A percentile compares a stretch with the other conserved stretches of the same genome.
phyloP scores from a whole-genome alignment of 1,140 invertebrate species.

The Marisa cornuarietis region DNA sequence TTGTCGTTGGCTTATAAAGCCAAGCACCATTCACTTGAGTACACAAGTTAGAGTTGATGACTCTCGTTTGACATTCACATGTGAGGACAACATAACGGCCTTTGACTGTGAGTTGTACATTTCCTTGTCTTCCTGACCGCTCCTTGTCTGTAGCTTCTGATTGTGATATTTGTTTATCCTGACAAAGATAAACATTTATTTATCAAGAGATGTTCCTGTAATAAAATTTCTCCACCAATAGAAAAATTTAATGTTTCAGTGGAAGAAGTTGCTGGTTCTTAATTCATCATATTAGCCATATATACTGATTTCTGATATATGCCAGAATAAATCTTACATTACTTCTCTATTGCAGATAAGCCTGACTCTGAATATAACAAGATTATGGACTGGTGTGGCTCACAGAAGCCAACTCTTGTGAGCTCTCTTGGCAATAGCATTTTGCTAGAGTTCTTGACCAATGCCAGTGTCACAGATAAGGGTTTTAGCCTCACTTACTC shows the following conservation, averaged over 20 bases:
- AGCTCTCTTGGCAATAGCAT: slow-evolving; percentile 8
- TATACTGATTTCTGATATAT: too few relatives aligned
- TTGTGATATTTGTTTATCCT: too few relatives aligned
- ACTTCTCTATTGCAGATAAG: too few relatives aligned
- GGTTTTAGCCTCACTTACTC: slow-evolving; percentile 7
- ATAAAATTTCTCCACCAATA: too few relatives aligned
- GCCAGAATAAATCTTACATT: too few relatives aligned
- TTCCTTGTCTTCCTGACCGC: background rate
- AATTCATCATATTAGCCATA: too few relatives aligned
- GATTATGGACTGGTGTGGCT: slow-evolving; percentile 9
- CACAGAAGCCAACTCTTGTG: background rate
- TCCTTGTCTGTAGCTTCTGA: background rate
- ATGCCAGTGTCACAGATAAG: background rate
- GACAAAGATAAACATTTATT: too few relatives aligned
- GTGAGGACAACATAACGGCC: slow-evolving; percentile 8
- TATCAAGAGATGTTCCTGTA: too few relatives aligned
- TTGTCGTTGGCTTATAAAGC: slow-evolving; percentile 7
- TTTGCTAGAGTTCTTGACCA: slow-evolving; percentile 5
- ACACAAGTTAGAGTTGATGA: background rate
- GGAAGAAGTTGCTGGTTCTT: too few relatives aligned
- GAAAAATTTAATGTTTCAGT: too few relatives aligned
- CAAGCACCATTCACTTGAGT: background rate
- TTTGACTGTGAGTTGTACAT: slow-evolving; percentile 8
- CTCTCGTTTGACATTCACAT: background rate
- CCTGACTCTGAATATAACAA: background rate